These are phyloP conservation scores for Theocolax elegans DNA, from an alignment of 1,140 invertebrate species.

Conservation along the genomic window DNA sequence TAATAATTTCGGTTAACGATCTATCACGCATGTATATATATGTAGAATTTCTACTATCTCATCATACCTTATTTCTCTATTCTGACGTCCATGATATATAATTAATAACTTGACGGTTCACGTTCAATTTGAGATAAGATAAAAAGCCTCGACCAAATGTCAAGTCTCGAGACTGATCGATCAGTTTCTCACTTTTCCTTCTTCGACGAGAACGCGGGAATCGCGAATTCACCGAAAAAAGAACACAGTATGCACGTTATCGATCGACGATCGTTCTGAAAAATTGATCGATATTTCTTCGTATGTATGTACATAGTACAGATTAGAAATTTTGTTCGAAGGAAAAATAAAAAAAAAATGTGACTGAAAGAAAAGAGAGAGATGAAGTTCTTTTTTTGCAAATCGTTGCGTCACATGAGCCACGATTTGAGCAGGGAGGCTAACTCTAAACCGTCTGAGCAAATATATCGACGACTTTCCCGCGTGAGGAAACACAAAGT, in stretches of 20 bases:
- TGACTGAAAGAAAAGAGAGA: neutral
- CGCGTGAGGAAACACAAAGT: neutral
- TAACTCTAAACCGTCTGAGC: neutral
- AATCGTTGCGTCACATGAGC: neutral
- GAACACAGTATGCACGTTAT: neutral
- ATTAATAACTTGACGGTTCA: neutral
- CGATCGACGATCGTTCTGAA: neutral
- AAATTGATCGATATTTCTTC: neutral
- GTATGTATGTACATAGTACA: no score
- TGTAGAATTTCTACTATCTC: no score
- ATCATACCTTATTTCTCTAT: neutral
- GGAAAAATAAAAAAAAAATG: neutral
- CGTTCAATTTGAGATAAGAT: slow-evolving; percentile 5
- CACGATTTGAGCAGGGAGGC: neutral
- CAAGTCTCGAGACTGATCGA: neutral
- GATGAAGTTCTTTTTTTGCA: slow-evolving; percentile 16
- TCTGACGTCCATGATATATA: neutral
- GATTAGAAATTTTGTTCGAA: no score
- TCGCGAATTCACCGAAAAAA: neutral
- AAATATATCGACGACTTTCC: neutral
- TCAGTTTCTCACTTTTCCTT: slow-evolving; percentile 17
- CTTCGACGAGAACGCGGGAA: neutral
- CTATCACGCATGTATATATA: no score
- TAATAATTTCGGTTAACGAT: no score
- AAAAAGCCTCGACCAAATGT: slow-evolving; percentile 18